These are phyloP conservation scores for Schrankia costaestrigalis DNA, from an alignment of 2,888 invertebrate genomes.

Conservation along the genomic window DNA sequence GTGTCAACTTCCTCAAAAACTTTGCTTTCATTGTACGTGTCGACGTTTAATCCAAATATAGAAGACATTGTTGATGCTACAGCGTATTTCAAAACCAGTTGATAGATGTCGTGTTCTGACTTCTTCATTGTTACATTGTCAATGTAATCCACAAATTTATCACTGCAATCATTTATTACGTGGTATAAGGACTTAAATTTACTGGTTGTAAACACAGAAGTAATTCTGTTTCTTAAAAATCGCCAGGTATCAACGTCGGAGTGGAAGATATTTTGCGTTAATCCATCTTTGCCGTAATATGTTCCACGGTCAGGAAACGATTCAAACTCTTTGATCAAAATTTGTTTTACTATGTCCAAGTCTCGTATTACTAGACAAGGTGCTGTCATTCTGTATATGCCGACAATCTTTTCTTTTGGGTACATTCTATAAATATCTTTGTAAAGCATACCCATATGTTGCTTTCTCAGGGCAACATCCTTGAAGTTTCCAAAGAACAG, in stretches of 20 bases:
- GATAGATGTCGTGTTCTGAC: conserved; percentile 29
- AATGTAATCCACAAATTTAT: conserved; percentile 41
- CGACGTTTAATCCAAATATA: conserved; percentile 31
- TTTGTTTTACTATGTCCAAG: conserved; percentile 46
- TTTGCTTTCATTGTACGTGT: conserved; percentile 27
- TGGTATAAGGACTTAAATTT: conserved; percentile 44
- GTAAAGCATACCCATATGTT: conserved; percentile 32
- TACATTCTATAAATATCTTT: conserved; percentile 47
- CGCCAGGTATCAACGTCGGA: conserved; percentile 42
- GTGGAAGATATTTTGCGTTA: conserved; percentile 52
- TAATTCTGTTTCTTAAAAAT: conserved; percentile 38
- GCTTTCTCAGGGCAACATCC: conserved; percentile 33
- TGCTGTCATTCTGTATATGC: conserved; percentile 44
- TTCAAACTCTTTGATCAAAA: conserved; percentile 53
- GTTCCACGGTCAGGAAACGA: conserved; percentile 45
- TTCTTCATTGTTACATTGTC: conserved; percentile 17
- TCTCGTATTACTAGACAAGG: conserved; percentile 49
- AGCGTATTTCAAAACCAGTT: conserved; percentile 32
- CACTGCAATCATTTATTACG: conserved; percentile 31
- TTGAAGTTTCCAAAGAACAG: conserved; percentile 34
- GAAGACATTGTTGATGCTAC: conserved; percentile 31
- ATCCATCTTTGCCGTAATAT: conserved; percentile 37
- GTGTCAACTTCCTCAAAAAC: conserved; percentile 27
- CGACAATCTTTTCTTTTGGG: conserved; percentile 49
- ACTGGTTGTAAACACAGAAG: conserved; percentile 46